These are phyloP conservation scores for Plecturocebus donacophilus DNA, from an alignment of 2,113 vertebrate genomes.

Conservation along the genomic window DNA sequence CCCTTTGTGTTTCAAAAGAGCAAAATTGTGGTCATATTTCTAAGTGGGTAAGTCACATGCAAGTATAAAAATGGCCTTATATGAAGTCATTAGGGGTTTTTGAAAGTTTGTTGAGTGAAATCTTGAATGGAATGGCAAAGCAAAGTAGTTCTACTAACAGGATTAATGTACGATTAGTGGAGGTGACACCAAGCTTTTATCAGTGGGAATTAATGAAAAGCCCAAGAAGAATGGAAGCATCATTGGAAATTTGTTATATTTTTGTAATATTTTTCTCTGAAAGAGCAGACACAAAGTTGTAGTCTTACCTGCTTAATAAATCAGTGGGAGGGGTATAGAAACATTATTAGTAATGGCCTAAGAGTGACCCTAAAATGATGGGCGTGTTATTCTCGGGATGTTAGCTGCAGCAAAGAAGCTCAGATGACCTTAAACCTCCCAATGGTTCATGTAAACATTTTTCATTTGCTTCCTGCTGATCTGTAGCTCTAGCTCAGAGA, in stretches of 20 bases:
- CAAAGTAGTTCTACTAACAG: neutral
- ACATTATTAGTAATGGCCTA: neutral
- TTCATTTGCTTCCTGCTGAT: neutral
- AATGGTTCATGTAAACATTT: neutral
- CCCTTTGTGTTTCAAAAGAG: slow-evolving; percentile 47
- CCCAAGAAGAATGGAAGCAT: neutral
- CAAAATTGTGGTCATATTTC: slow-evolving; percentile 49
- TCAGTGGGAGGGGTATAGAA: neutral
- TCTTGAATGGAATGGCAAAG: neutral
- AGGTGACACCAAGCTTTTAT: neutral
- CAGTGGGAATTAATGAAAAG: neutral
- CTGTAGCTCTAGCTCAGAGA: neutral
- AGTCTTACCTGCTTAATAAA: neutral
- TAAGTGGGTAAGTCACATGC: slow-evolving; percentile 29
- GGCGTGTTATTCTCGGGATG: neutral
- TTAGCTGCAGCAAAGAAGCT: neutral
- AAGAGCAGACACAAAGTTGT: neutral
- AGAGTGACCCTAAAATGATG: neutral
- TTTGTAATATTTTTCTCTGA: neutral
- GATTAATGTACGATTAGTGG: neutral
- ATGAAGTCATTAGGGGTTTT: slow-evolving; percentile 26
- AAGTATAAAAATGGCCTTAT: slow-evolving; percentile 28
- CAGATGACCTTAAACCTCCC: neutral
- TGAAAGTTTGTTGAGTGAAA: neutral
- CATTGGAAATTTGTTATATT: neutral